Evolutionary conservation across 2,113 vertebrate species (phyloP).

Genomic region (Hemichromis elongatus): DNA sequence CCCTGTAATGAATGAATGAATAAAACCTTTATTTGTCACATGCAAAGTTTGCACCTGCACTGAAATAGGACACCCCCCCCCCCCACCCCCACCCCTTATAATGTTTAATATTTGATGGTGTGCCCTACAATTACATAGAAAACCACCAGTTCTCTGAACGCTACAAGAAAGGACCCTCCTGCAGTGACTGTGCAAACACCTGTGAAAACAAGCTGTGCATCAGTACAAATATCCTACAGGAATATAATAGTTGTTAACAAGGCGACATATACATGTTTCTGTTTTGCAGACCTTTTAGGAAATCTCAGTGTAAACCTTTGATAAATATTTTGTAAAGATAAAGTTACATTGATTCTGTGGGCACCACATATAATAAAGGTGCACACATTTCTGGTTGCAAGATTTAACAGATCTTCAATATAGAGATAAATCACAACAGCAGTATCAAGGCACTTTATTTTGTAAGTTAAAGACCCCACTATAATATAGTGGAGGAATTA

Average conservation of each 20-base stretch:
- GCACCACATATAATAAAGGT: background rate
- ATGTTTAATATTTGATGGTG: conserved; percentile 18
- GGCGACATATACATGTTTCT: background rate
- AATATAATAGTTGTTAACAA: background rate
- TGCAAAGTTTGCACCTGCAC: too few relatives aligned
- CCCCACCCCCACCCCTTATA: too few relatives aligned
- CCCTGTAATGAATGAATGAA: too few relatives aligned
- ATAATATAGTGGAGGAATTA: background rate
- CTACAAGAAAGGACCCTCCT: conserved; percentile 47
- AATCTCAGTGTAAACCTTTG: background rate
- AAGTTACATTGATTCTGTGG: background rate
- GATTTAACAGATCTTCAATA: background rate
- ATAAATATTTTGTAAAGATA: background rate
- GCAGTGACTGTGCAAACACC: conserved; percentile 41
- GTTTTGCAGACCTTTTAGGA: background rate
- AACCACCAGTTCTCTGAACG: conserved; percentile 33
- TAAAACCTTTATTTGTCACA: too few relatives aligned
- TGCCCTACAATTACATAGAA: conserved; percentile 44
- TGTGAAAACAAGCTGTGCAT: conserved; percentile 65
- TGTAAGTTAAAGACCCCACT: background rate
- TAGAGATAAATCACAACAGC: background rate
- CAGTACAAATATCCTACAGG: conserved; percentile 13
- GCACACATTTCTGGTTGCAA: background rate
- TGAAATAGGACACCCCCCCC: too few relatives aligned
- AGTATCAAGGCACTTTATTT: background rate